These are phyloP conservation scores for Helleia helle DNA, from an alignment of 2,888 invertebrate genomes.

Conservation along the genomic window DNA sequence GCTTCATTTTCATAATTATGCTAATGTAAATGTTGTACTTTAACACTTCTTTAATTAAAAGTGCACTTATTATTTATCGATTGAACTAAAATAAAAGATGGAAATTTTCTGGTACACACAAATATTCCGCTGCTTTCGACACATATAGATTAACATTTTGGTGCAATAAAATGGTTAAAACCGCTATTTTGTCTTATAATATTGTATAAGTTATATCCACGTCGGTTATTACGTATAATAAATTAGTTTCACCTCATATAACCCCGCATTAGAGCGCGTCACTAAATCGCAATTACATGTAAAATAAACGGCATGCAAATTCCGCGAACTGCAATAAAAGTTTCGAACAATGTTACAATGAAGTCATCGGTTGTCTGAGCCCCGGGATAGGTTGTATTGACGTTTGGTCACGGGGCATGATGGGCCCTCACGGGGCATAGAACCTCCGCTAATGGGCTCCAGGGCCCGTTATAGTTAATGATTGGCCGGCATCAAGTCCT, in stretches of 20 bases:
- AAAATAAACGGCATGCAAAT: slow-evolving; percentile 20
- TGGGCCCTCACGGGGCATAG: slow-evolving; percentile 30
- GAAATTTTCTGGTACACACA: too few species aligned
- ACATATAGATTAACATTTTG: too few species aligned
- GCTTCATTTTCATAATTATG: too few species aligned
- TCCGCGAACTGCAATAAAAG: slow-evolving; percentile 46
- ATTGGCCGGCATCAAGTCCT: slow-evolving; percentile 72
- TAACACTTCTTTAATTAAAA: too few species aligned
- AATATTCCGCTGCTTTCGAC: too few species aligned
- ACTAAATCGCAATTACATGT: slow-evolving; percentile 9
- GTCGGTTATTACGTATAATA: slow-evolving; percentile 28
- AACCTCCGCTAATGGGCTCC: slow-evolving; percentile 25
- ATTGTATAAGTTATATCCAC: too few species aligned
- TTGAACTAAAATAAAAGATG: too few species aligned
- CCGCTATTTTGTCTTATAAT: too few species aligned
- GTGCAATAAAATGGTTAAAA: too few species aligned
- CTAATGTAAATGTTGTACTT: too few species aligned
- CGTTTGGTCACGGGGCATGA: slow-evolving; percentile 50
- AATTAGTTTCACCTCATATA: slow-evolving; percentile 9
- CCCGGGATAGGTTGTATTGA: slow-evolving; percentile 18
- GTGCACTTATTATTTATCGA: too few species aligned
- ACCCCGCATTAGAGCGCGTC: neutral
- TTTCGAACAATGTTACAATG: slow-evolving; percentile 6
- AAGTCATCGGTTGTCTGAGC: slow-evolving; percentile 4
- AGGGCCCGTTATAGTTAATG: slow-evolving; percentile 74